These are phyloP conservation scores for Pterocles gutturalis DNA, from an alignment of 2,113 vertebrate genomes.

Conservation along the genomic window DNA sequence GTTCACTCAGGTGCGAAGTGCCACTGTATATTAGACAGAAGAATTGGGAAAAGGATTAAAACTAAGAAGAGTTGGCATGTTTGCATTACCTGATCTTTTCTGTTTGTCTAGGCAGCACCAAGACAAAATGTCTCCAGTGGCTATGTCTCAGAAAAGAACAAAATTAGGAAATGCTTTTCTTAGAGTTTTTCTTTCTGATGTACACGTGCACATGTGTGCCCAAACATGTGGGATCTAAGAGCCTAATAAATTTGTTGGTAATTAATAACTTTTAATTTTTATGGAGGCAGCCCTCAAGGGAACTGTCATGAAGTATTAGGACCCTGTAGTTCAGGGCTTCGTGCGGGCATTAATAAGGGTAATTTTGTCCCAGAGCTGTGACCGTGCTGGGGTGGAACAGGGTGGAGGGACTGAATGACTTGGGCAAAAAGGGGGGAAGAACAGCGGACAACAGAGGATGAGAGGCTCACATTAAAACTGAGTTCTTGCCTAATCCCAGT, in stretches of 20 bases:
- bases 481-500: neutral
- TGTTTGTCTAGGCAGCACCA: neutral
- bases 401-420: too few relatives aligned
- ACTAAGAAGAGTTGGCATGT: neutral
- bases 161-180: neutral
- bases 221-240: neutral
- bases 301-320: neutral
- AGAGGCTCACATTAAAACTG: neutral
- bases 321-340: neutral
- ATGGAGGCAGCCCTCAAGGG: neutral
- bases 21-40: neutral
- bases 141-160: neutral
- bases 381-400: neutral
- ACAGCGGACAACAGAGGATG: too few relatives aligned
- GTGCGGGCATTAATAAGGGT: neutral
- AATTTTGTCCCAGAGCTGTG: neutral
- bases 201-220: accelerated
- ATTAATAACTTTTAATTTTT: neutral
- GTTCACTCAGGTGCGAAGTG: neutral
- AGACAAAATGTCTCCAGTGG: neutral
- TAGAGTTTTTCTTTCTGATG: neutral
- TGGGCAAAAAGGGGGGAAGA: neutral
- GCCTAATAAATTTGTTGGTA: neutral
- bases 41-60: neutral
- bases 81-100: neutral